A percentile compares a stretch with the other conserved stretches of the same genome.
These are phyloP conservation scores for cat (Felis catus) DNA, from an alignment of 2,113 vertebrate species.

Conservation along the genomic window F.catus_Fca126_mat1.0 CM031419.1:138696001-138696500, in stretches of 20 bases:
- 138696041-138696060: background rate
- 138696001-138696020: background rate
- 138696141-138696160: background rate
- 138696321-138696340: background rate
- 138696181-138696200: background rate
- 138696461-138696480: background rate
- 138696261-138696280: background rate
- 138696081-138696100: background rate
- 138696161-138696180: background rate
- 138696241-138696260: background rate
- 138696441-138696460: background rate
- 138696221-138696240: background rate
- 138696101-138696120: background rate
- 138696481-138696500: background rate
- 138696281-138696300: background rate
- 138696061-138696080: background rate
- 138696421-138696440: background rate
- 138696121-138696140: background rate
- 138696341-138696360: background rate
- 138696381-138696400: background rate
- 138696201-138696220: background rate
- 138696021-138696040: background rate
- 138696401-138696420: background rate
- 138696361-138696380: background rate
- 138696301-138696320: background rate